Conservation (phyloP, 2,888 invertebrate genomes). For the Lasioglossum zephyrum region DNA sequence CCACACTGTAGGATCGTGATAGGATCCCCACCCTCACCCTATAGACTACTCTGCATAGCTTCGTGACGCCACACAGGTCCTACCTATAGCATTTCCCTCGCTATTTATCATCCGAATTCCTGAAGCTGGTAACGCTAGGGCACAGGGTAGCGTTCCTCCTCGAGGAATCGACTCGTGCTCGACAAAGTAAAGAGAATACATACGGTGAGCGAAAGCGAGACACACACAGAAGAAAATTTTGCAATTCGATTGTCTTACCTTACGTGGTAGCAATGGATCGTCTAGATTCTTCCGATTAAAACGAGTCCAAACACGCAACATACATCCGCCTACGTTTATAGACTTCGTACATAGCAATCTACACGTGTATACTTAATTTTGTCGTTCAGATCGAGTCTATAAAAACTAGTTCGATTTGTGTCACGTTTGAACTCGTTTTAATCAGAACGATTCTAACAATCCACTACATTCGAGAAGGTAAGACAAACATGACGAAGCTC, state of each 20-base stretch:
- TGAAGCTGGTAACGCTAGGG: background rate
- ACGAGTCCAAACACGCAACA: background rate
- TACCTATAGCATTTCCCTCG: background rate
- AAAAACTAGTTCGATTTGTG: background rate
- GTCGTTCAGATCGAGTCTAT: background rate
- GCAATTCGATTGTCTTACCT: background rate
- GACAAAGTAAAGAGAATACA: background rate
- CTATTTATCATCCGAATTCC: background rate
- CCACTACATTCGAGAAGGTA: background rate
- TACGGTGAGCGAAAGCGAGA: slow-evolving; percentile 1
- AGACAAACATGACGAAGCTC: too few relatives aligned
- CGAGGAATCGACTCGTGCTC: background rate
- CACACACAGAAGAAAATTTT: background rate
- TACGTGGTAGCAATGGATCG: background rate
- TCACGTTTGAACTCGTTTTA: background rate
- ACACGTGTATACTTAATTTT: background rate
- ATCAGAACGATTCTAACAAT: background rate
- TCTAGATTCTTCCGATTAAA: background rate
- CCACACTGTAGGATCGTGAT: background rate
- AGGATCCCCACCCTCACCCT: background rate
- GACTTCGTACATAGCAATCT: background rate
- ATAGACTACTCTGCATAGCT: background rate
- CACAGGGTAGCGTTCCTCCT: background rate
- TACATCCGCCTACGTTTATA: background rate
- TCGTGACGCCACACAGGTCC: background rate